Evolutionary conservation across 2,797 vertebrate species (phyloP).

Genomic region (Carcharodon carcharias): DNA sequence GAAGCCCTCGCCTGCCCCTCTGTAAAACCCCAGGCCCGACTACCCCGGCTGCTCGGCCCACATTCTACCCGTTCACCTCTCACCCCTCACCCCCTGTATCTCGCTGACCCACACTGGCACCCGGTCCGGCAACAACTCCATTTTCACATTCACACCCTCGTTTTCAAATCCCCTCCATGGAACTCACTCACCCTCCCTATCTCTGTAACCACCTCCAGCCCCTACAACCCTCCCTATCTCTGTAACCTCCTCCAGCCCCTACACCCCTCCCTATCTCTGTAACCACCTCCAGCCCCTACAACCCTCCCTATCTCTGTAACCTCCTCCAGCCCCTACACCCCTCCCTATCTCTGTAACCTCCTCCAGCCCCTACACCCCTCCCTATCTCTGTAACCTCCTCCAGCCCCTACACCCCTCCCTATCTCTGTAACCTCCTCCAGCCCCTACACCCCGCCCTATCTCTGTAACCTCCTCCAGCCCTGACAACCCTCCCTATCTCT

Average conservation of each 20-base stretch:
- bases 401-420: too few species aligned
- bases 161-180: too few species aligned
- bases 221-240: background rate
- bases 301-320: background rate
- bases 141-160: too few species aligned
- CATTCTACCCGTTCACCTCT: background rate
- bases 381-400: background rate
- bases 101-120: too few species aligned
- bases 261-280: background rate
- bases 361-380: background rate
- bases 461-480: background rate
- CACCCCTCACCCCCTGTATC: too few species aligned
- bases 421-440: too few species aligned
- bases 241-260: background rate
- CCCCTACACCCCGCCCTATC: background rate
- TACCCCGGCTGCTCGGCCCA: too few species aligned
- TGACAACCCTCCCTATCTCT: background rate
- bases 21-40: too few species aligned
- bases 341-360: background rate
- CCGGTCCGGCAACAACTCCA: too few species aligned
- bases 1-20: too few species aligned
- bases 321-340: background rate
- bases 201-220: background rate
- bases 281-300: background rate
- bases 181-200: background rate